Percentiles rank a stretch among this genome's conserved stretches.
Evolutionary conservation across 2,797 vertebrate genomes (phyloP).

Genomic region (Hylomyscus alleni): DNA sequence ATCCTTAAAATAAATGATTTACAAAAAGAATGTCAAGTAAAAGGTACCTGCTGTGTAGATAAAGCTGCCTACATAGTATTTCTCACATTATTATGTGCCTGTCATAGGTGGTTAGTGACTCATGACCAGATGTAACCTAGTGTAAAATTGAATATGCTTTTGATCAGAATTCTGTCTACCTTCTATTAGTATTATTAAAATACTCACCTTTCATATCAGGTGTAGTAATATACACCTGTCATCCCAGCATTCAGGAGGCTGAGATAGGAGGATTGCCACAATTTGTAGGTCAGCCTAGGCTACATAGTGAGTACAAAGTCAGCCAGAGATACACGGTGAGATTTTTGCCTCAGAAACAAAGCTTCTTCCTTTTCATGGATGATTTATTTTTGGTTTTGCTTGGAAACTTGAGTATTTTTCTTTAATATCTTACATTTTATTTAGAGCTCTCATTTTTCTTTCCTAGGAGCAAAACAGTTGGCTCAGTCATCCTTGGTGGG

Average conservation of each 20-base stretch:
- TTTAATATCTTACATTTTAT: slow-evolving; percentile 50
- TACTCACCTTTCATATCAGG: not conserved
- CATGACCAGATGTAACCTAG: slow-evolving; percentile 3
- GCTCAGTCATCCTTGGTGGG: slow-evolving; percentile 56
- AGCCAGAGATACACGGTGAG: not conserved
- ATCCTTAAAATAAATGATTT: slow-evolving; percentile 52
- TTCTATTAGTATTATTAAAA: slow-evolving; percentile 31
- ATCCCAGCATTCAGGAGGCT: not conserved
- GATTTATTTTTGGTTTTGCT: slow-evolving; percentile 32
- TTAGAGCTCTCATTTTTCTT: slow-evolving; percentile 67
- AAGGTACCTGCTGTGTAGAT: slow-evolving; percentile 15
- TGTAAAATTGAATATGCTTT: slow-evolving; percentile 66
- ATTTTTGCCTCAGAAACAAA: not conserved
- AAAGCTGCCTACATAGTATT: not conserved
- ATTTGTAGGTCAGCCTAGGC: not conserved
- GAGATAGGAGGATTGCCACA: not conserved
- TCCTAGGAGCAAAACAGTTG: slow-evolving; percentile 66
- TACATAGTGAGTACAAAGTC: not conserved
- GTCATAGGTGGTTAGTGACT: slow-evolving; percentile 3
- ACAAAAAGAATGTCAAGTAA: slow-evolving; percentile 33
- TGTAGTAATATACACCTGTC: not conserved
- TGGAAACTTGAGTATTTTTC: slow-evolving; percentile 58
- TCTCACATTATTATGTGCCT: not conserved
- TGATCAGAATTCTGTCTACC: slow-evolving; percentile 19
- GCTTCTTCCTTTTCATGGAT: not conserved